Evolutionary conservation across 2,797 vertebrate species (phyloP), one percentile per base, ranked within the genome.

Genomic region (Typhlichthys eigenmanni): DNA sequence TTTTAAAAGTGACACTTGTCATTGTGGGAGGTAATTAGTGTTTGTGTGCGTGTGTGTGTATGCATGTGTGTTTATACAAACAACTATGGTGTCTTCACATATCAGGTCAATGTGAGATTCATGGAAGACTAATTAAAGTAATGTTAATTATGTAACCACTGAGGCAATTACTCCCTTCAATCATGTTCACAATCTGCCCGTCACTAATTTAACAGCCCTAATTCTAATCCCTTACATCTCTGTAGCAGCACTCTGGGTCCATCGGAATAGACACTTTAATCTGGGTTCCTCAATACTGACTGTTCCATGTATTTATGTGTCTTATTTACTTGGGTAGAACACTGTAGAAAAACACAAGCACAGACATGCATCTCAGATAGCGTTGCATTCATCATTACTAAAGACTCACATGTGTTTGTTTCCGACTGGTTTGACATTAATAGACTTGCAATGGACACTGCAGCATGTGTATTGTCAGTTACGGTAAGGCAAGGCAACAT

Each of bases 1-100:
- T 60, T 82, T 54, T 77, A 61, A 82, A 79, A 74, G 54, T 69
- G 72, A 57, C 45, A 65, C 70, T 74, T 63, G 66, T 80, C 72
- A 73, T 80, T 74, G 55, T 71, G 58, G 55, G 46, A 77, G 64
- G 52, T 46, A 77, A 60, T 72, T 32, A 76, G 70, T 64, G 19
- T 51, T 50, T 38, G 17, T 46, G 55, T 45, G 8, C 6, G 32
- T 13, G 52, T 16, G 46, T 64, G 47, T 55, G 55, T 7, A 52
- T 32, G 67, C 59, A 58, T 53, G 62, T 19, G 51, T 62, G 47
- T 72, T 59, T 52, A 58, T 47, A 17, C 50, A 17, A 6, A 63
- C 50, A 62, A 51, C 46, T 63, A 43, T 52, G 65, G 71, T 71
- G 62, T 74, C 60, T 47, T 74, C 67, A 24, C 58, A 11, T 52